Conservation (phyloP, 30 jellyfish, hydroid and myxozoan species). For the Turritopsis rubra region DNA sequence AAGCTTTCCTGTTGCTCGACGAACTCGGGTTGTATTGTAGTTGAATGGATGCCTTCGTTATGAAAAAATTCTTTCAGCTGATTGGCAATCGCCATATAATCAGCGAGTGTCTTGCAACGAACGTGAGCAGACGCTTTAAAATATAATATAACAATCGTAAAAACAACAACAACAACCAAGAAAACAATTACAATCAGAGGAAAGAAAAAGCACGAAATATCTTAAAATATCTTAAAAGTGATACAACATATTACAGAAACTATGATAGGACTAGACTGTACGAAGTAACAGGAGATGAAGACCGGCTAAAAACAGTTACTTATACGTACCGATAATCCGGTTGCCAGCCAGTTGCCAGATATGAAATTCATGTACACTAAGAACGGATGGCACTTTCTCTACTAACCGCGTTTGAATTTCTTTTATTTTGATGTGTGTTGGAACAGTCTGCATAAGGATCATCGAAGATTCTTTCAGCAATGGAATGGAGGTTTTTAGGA, state of each 20-base stretch:
- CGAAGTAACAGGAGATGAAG: no score
- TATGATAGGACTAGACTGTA: no score
- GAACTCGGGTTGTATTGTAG: conserved; percentile 95
- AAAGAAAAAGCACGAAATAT: no score
- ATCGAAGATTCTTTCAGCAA: conserved; percentile 56
- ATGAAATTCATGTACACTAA: conserved; percentile 88
- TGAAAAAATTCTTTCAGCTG: conserved; percentile 69
- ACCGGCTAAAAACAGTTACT: no score
- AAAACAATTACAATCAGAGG: no score
- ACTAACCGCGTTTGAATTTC: conserved; percentile 86
- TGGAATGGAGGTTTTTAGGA: conserved; percentile 86
- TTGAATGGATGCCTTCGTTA: conserved; percentile 85
- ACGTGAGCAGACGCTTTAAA: conserved; percentile 97
- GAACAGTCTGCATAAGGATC: conserved; percentile 97
- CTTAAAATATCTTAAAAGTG: no score
- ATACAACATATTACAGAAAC: no score
- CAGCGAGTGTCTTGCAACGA: conserved; percentile 78
- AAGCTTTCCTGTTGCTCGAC: conserved; percentile 57
- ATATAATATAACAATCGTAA: no score
- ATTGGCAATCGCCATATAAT: conserved; percentile 80
- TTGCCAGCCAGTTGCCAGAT: conserved; percentile 97
- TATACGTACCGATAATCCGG: conserved; percentile 43
- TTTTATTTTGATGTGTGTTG: conserved; percentile 87
- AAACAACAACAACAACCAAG: neutral
- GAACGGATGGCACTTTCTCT: conserved; percentile 73